A percentile compares a stretch with the other conserved stretches of the same genome.
Conservation (phyloP, 2,113 vertebrate genomes). For the Coryphaenoides rupestris region DNA sequence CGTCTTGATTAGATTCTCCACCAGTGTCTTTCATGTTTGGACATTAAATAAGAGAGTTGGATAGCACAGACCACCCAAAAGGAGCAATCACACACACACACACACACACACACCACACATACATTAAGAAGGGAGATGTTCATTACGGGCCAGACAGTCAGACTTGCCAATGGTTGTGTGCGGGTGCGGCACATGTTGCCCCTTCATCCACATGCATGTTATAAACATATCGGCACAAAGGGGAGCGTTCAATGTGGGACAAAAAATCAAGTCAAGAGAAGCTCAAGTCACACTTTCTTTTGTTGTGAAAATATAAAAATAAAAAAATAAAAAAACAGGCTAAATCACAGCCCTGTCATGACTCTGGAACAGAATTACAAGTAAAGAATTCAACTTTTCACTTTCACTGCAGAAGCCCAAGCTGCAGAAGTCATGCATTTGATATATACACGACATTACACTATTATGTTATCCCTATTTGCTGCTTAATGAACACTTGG, state of each 20-base stretch:
- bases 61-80: constrained; percentile 58
- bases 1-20: constrained; percentile 55
- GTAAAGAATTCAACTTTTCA: background rate
- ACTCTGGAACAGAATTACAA: too few relatives aligned
- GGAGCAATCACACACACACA: constrained; percentile 32
- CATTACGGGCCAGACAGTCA: constrained; percentile 50
- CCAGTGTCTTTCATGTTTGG: constrained; percentile 43
- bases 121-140: constrained; percentile 44
- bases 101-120: constrained; percentile 18
- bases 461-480: constrained; percentile 21
- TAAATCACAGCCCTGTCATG: too few relatives aligned
- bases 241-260: too few relatives aligned
- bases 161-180: constrained; percentile 27
- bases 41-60: constrained; percentile 39
- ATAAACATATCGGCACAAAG: background rate
- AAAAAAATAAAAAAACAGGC: too few relatives aligned
- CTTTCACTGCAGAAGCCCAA: constrained; percentile 17
- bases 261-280: too few relatives aligned
- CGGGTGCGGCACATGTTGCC: too few relatives aligned
- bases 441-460: constrained; percentile 19
- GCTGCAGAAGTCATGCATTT: background rate
- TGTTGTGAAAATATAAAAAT: too few relatives aligned
- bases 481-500: constrained; percentile 31
- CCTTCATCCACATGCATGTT: background rate
- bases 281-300: too few relatives aligned